These are phyloP conservation scores for Pterocles gutturalis DNA, from an alignment of 2,113 vertebrate species.

Conservation along the genomic window DNA sequence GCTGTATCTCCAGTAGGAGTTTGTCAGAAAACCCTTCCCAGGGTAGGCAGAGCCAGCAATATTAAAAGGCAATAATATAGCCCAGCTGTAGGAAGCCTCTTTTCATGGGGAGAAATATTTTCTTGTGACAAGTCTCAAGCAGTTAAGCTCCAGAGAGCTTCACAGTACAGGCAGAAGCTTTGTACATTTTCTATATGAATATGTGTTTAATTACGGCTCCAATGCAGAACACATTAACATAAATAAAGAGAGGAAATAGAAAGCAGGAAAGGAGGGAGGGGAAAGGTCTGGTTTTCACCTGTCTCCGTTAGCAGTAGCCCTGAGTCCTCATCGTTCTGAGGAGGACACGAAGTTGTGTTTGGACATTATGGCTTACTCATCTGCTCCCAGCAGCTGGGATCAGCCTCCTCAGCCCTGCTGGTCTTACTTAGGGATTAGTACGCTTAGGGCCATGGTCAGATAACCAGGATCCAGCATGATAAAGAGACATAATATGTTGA, in stretches of 20 bases:
- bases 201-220: conserved; percentile 56
- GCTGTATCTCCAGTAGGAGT: conserved; percentile 53
- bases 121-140: conserved; percentile 59
- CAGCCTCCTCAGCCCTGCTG: neutral
- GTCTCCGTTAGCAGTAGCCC: neutral
- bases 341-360: neutral
- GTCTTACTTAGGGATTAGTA: neutral
- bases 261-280: conserved; percentile 22
- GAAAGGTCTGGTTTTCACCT: conserved; percentile 5
- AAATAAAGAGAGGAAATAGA: conserved; percentile 65
- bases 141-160: conserved; percentile 50
- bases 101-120: conserved; percentile 64
- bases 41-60: conserved; percentile 44
- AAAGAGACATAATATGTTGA: neutral
- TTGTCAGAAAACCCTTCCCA: conserved; percentile 63
- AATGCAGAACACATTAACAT: conserved; percentile 57
- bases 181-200: conserved; percentile 38
- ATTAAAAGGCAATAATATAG: conserved; percentile 64
- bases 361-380: neutral
- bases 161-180: conserved; percentile 23
- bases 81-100: conserved; percentile 59
- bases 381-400: neutral
- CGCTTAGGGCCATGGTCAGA: neutral
- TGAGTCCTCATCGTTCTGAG: neutral
- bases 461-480: neutral